A percentile compares a stretch with the other conserved stretches of the same genome.
phyloP scores from a whole-genome alignment of 1,140 invertebrate genomes.

The Laodelphax striatellus region DNA sequence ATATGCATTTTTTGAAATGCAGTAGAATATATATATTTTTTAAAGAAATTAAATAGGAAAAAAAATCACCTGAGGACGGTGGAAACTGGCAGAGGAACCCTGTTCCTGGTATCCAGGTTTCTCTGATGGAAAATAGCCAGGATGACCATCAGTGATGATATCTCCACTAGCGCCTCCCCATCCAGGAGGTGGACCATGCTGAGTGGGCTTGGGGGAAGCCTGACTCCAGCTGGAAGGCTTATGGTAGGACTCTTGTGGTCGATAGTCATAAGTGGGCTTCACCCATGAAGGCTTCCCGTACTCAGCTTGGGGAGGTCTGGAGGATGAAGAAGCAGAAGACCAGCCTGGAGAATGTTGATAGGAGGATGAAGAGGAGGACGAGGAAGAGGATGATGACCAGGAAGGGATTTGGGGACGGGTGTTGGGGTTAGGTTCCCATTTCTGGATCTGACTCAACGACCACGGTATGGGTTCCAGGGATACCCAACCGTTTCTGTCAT shows the following conservation, averaged over 20 bases:
- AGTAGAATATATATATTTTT: too few relatives aligned
- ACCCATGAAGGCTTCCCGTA: slow-evolving; percentile 25
- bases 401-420: slow-evolving; percentile 21
- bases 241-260: background rate
- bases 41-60: too few relatives aligned
- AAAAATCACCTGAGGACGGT: slow-evolving; percentile 4
- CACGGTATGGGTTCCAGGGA: slow-evolving; percentile 63
- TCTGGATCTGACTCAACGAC: slow-evolving; percentile 66
- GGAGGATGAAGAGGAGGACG: background rate
- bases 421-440: slow-evolving; percentile 47
- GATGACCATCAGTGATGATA: slow-evolving; percentile 54
- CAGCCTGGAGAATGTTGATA: background rate
- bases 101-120: slow-evolving; percentile 11
- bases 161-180: slow-evolving; percentile 28
- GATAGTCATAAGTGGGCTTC: slow-evolving; percentile 24
- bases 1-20: too few relatives aligned
- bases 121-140: slow-evolving; percentile 47
- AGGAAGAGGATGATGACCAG: background rate
- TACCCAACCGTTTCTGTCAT: slow-evolving; percentile 62
- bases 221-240: slow-evolving; percentile 6
- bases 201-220: slow-evolving; percentile 19
- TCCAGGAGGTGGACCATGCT: slow-evolving; percentile 22
- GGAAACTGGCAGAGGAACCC: background rate
- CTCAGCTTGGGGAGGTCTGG: background rate
- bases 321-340: background rate